These are phyloP conservation scores for Chloroclysta siterata DNA, from an alignment of 2,888 invertebrate genomes.

Conservation along the genomic window DNA sequence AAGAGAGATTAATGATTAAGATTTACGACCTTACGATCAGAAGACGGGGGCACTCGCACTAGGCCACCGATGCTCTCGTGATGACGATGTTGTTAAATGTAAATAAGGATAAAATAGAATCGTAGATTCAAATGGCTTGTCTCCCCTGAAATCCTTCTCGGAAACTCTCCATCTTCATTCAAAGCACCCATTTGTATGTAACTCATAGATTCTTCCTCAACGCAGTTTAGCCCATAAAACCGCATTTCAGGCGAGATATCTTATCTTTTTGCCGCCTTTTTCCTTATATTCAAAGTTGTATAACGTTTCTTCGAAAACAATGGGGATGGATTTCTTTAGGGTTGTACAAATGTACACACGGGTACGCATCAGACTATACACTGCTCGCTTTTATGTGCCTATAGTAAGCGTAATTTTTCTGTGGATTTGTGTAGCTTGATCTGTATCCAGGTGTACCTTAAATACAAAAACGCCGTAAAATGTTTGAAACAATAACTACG, in stretches of 20 bases:
- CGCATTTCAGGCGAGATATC: constrained; percentile 39
- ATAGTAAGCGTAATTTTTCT: no score
- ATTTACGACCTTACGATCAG: no score
- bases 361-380: no score
- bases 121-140: constrained; percentile 6
- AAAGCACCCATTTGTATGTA: constrained; percentile 34
- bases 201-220: constrained; percentile 37
- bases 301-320: constrained; percentile 35
- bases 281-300: constrained; percentile 41
- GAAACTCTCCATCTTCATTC: constrained; percentile 13
- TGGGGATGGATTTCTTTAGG: constrained; percentile 25
- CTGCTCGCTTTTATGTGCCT: no score
- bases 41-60: no score
- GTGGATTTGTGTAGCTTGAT: no score
- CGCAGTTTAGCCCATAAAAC: constrained; percentile 40
- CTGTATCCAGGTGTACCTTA: no score
- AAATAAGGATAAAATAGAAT: background rate
- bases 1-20: no score
- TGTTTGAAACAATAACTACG: no score
- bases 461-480: no score
- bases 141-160: constrained; percentile 6
- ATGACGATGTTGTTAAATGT: no score
- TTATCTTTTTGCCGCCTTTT: constrained; percentile 41
- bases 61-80: no score
- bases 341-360: background rate